phyloP scores from a whole-genome alignment of 2,113 vertebrate genomes.

The Melanotaenia duboulayi region DNA sequence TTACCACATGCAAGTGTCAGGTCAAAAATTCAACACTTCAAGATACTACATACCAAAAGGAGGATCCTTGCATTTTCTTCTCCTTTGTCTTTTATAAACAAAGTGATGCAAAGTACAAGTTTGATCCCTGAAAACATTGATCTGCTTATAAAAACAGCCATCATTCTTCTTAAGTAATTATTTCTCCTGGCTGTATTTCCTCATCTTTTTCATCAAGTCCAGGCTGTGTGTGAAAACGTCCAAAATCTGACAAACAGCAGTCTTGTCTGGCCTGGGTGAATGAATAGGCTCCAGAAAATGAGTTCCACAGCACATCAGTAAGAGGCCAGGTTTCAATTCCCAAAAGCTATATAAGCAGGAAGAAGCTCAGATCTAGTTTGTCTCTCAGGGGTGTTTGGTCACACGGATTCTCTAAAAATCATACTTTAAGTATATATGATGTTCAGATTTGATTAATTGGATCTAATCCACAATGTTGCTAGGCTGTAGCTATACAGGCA shows the following conservation, averaged over 20 bases:
- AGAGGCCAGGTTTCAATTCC: constrained; percentile 48
- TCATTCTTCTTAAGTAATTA: background rate
- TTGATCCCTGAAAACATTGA: constrained; percentile 10
- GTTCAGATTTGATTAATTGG: constrained; percentile 7
- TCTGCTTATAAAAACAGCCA: background rate
- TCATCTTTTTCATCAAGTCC: constrained; percentile 9
- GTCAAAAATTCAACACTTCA: constrained; percentile 22
- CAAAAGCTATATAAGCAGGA: constrained; percentile 51
- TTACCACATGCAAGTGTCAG: constrained; percentile 11
- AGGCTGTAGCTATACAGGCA: background rate
- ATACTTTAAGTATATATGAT: background rate
- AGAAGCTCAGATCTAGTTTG: constrained; percentile 33
- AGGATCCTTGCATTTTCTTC: background rate
- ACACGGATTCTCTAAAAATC: constrained; percentile 31
- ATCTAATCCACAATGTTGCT: constrained; percentile 17
- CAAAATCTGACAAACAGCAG: constrained; percentile 47
- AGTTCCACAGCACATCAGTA: constrained; percentile 55
- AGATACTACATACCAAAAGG: background rate
- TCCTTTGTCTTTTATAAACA: too few relatives aligned
- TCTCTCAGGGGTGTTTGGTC: constrained; percentile 32
- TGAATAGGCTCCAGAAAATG: constrained; percentile 48
- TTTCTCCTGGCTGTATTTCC: background rate
- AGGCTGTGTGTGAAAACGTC: constrained; percentile 22
- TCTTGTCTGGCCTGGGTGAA: constrained; percentile 36
- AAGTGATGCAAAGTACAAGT: background rate